Percentiles rank a stretch among this genome's conserved stretches.
These are phyloP conservation scores for Chlorodrepanis virens DNA, from an alignment of 2,113 vertebrate species.

Conservation along the genomic window DNA sequence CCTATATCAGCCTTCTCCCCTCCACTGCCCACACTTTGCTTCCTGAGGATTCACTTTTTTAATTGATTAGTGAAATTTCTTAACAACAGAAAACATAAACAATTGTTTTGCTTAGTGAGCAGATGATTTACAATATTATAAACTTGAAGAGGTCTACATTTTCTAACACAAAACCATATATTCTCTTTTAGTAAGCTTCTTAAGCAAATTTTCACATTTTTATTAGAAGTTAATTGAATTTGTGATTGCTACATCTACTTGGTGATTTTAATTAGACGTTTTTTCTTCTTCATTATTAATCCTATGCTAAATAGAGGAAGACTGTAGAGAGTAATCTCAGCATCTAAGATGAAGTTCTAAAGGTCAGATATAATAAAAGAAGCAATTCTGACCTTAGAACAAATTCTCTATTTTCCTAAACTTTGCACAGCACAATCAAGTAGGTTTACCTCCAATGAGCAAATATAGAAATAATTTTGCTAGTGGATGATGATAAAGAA, in stretches of 20 bases:
- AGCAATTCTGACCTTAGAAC: background rate
- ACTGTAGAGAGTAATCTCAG: background rate
- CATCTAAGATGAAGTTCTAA: background rate
- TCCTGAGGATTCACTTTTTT: background rate
- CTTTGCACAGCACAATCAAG: background rate
- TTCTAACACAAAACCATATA: background rate
- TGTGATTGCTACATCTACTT: background rate
- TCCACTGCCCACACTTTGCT: background rate
- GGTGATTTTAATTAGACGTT: background rate
- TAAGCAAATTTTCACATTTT: background rate
- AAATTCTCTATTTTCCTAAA: background rate
- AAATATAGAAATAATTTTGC: background rate
- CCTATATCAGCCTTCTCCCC: background rate
- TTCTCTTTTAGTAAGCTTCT: background rate
- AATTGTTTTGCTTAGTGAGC: background rate
- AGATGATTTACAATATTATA: background rate
- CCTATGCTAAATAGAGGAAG: background rate
- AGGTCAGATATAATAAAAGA: background rate
- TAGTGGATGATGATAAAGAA: background rate
- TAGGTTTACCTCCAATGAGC: background rate
- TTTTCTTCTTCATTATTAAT: background rate
- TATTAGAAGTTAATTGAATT: background rate
- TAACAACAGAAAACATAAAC: background rate
- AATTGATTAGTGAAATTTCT: background rate
- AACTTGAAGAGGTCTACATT: background rate